phyloP scores from a whole-genome alignment of 2,797 vertebrate genomes.

The Anableps anableps region DNA sequence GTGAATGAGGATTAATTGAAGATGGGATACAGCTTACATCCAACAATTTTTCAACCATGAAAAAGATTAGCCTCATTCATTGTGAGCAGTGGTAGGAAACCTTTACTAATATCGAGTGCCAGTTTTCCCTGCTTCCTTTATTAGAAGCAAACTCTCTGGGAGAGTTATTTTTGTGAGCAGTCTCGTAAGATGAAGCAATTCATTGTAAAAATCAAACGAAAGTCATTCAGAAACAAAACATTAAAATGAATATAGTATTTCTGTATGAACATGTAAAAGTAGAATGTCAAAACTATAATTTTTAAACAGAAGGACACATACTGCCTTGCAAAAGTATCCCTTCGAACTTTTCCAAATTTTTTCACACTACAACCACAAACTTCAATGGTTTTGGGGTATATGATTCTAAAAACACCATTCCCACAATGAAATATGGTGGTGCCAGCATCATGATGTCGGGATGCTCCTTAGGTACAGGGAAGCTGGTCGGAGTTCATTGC shows the following conservation, averaged over 20 bases:
- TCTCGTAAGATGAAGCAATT: not conserved
- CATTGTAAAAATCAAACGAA: not conserved
- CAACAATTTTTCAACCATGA: constrained; percentile 27
- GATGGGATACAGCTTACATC: constrained; percentile 49
- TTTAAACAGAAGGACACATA: not conserved
- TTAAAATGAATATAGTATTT: not conserved
- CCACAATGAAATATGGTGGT: not conserved
- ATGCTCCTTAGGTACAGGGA: not conserved
- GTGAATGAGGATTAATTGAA: constrained; percentile 60
- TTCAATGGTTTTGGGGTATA: not conserved
- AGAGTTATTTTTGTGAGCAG: constrained; percentile 1
- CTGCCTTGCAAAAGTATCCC: not conserved
- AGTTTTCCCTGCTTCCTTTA: constrained; percentile 27
- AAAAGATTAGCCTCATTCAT: constrained; percentile 23
- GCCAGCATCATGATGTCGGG: not conserved
- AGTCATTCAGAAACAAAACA: not conserved
- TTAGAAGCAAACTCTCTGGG: not conserved
- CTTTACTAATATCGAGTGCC: constrained; percentile 25
- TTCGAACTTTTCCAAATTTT: not conserved
- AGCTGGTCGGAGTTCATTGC: not conserved
- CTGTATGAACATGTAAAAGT: constrained; percentile 19
- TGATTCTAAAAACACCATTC: not conserved
- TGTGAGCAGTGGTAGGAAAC: constrained; percentile 38
- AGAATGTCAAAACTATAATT: not conserved
- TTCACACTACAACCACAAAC: not conserved